Percentiles rank a stretch among this genome's conserved stretches.
Evolutionary conservation across 2,888 invertebrate genomes (phyloP).

Genomic region (Spialia ferax): DNA sequence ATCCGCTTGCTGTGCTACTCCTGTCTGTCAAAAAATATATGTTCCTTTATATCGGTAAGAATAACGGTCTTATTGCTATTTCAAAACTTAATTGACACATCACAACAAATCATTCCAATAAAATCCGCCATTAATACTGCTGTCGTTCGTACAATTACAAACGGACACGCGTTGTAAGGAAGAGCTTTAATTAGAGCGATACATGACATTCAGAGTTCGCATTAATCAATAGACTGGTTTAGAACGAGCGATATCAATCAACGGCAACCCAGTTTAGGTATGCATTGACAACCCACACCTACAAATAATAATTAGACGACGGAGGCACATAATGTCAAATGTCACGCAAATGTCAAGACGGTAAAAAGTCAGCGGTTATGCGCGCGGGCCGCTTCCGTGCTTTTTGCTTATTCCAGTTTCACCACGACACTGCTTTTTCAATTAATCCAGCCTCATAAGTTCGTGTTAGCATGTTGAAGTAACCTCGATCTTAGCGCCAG

Average conservation of each 20-base stretch:
- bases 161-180: conserved; percentile 53
- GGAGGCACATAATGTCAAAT: conserved; percentile 79
- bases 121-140: conserved; percentile 22
- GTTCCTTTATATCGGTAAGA: not conserved
- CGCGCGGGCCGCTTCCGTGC: conserved; percentile 52
- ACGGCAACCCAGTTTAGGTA: conserved; percentile 64
- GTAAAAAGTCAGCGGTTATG: conserved; percentile 68
- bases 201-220: conserved; percentile 69
- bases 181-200: conserved; percentile 71
- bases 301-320: conserved; percentile 79
- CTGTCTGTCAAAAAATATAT: conserved; percentile 1
- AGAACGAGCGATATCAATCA: conserved; percentile 63
- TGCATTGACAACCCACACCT: conserved; percentile 78
- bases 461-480: conserved; percentile 8
- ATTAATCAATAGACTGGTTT: conserved; percentile 72
- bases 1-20: not conserved
- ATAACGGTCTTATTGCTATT: conserved; percentile 16
- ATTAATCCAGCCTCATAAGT: conserved; percentile 30
- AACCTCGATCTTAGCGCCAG: conserved; percentile 31
- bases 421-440: conserved; percentile 32
- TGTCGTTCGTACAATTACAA: conserved; percentile 13
- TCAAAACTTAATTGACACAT: conserved; percentile 30
- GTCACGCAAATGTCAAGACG: conserved; percentile 77
- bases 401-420: conserved; percentile 45
- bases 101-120: conserved; percentile 24